These are phyloP conservation scores for Rhogogaster chlorosoma DNA, from an alignment of 2,888 invertebrate genomes.

Conservation along the genomic window DNA sequence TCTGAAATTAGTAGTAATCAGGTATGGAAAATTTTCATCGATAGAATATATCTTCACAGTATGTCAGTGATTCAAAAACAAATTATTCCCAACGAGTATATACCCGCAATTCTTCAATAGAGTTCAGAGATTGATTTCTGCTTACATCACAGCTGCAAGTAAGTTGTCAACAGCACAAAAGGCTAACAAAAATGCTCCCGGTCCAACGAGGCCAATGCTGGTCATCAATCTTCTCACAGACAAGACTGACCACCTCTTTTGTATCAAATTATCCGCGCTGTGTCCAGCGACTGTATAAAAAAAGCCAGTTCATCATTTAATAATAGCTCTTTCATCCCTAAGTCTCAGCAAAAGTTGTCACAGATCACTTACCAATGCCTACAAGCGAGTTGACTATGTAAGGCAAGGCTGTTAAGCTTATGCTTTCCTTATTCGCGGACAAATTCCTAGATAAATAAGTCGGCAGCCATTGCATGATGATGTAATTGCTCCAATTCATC, in stretches of 20 bases:
- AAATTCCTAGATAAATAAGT: slow-evolving; percentile 84
- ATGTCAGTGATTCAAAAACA: too few species aligned
- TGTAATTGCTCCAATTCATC: slow-evolving; percentile 90
- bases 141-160: slow-evolving; percentile 84
- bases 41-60: too few species aligned
- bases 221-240: slow-evolving; percentile 87
- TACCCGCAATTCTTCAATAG: slow-evolving; percentile 13
- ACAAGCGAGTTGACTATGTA: slow-evolving; percentile 87
- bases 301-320: slow-evolving; percentile 29
- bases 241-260: slow-evolving; percentile 83
- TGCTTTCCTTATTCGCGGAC: slow-evolving; percentile 84
- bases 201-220: slow-evolving; percentile 85
- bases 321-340: not conserved
- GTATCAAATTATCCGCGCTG: slow-evolving; percentile 84
- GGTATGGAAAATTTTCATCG: too few species aligned
- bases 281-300: slow-evolving; percentile 83
- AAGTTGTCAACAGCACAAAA: slow-evolving; percentile 86
- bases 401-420: slow-evolving; percentile 87
- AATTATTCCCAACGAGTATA: not conserved
- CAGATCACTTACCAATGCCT: slow-evolving; percentile 81
- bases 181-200: slow-evolving; percentile 85
- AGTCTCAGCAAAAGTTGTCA: not conserved
- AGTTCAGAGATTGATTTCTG: slow-evolving; percentile 56
- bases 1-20: too few species aligned
- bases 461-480: slow-evolving; percentile 90